phyloP scores from a whole-genome alignment of 1,140 invertebrate species.

The Bicyclus anynana region DNA sequence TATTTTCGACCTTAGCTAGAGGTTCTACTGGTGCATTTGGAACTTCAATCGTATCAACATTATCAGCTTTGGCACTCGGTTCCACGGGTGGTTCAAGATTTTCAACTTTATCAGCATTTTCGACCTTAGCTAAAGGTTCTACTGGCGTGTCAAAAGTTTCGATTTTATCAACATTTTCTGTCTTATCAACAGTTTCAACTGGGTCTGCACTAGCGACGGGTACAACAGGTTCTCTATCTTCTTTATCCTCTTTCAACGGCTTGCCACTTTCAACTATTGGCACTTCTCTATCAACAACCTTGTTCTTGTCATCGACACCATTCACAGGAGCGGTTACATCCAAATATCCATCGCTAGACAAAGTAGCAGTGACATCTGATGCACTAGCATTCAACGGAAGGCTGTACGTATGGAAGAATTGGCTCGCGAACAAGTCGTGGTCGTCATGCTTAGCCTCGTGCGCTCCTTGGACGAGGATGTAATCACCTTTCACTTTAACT shows the following conservation, averaged over 20 bases:
- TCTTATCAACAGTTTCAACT: neutral
- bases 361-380: slow-evolving; percentile 46
- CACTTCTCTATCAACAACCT: slow-evolving; percentile 44
- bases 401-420: slow-evolving; percentile 68
- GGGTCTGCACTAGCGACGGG: neutral
- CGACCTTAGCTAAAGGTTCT: neutral
- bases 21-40: neutral
- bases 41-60: neutral
- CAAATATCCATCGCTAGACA: slow-evolving; percentile 47
- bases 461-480: slow-evolving; percentile 62
- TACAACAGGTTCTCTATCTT: slow-evolving; percentile 5
- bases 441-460: slow-evolving; percentile 60
- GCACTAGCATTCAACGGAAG: slow-evolving; percentile 51
- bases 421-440: slow-evolving; percentile 57
- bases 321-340: slow-evolving; percentile 45
- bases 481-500: slow-evolving; percentile 58
- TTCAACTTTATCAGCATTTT: neutral
- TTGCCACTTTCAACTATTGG: slow-evolving; percentile 48
- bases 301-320: slow-evolving; percentile 27
- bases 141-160: neutral
- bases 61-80: too few species aligned
- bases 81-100: neutral
- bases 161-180: neutral
- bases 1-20: neutral
- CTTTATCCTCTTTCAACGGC: slow-evolving; percentile 38